Base-by-base conservation (phyloP, 2,888 invertebrate genomes). In the Agrotis puta region DNA sequence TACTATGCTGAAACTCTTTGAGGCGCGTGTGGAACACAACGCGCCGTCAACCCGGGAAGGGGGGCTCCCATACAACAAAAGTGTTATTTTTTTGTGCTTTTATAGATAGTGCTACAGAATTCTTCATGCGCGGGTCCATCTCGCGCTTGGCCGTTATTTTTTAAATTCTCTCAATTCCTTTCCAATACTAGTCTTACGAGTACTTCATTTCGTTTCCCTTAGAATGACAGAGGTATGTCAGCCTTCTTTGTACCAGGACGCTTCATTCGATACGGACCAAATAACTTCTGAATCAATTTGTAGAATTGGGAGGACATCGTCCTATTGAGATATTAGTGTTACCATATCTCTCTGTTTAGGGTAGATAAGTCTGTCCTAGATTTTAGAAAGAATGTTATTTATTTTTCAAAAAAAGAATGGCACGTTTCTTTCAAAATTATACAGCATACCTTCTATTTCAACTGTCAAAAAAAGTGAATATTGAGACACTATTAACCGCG, bases 251-350 rank as follows among this genome's bases (percentile, higher is more conserved):
- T 67, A 63, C 70, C 67, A 77, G 61, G 82, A 83, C 79, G 80
- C 74, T 73, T 62, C 82, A 63, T 93, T 92, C 80, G 93, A 87
- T 74, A 90, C 88, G 92, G 88, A 81, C 70, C 85, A 87, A 89
- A 90, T 88, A 88, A 84, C 87, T 88, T 90, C 79, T 85, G 87
- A 92, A 93, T 93, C 93, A 93, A 93, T 93, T 93, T 92, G 88
- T 89, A 79, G 85, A 86, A 91, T 88, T 90, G 83, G 76, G 82
- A 88, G 85, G 87, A 84, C 80, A 86, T 74, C 69, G 84, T 85
- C 85, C 84, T 82, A 81, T 88, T 72, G 67, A 72, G 63, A 43
- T 48, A 5, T 61, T 81, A 85, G 85, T 69, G 85, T 83, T 61
- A 71, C 89, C 83, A 88, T 56, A 14, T 33, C n/a, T 70, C 58